These are phyloP conservation scores for Plestiodon gilberti DNA, from an alignment of 2,113 vertebrate species.

Conservation along the genomic window DNA sequence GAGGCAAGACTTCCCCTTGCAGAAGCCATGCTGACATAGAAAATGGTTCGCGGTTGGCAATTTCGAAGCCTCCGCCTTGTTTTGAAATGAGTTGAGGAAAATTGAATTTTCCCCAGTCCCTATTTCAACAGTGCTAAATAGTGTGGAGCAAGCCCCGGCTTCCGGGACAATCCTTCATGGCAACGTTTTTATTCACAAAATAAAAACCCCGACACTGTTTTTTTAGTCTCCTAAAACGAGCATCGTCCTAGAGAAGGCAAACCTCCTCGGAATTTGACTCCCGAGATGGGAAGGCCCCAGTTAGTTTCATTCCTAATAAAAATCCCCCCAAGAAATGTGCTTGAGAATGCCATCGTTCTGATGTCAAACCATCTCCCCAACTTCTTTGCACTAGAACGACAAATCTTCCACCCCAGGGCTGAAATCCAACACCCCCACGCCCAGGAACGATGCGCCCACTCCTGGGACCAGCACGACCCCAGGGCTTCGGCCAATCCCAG, in stretches of 20 bases:
- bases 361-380: background rate
- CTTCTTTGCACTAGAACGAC: conserved; percentile 84
- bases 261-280: background rate
- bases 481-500: conserved; percentile 89
- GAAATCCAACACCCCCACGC: conserved; percentile 96
- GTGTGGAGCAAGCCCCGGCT: too few species aligned
- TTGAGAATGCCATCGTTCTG: background rate
- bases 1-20: too few species aligned
- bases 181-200: background rate
- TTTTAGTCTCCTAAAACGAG: background rate
- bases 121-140: background rate
- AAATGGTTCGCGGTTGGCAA: too few species aligned
- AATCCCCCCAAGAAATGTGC: background rate
- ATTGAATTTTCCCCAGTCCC: too few species aligned
- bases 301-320: background rate
- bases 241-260: background rate
- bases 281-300: background rate
- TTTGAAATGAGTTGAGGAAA: too few species aligned
- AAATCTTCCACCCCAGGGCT: conserved; percentile 95
- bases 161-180: background rate
- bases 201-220: background rate
- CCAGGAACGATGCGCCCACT: conserved; percentile 91
- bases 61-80: too few species aligned
- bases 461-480: conserved; percentile 96
- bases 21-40: too few species aligned